Base-by-base conservation (phyloP, 64 coral and sea anemone genomes). In the Actinia equina region DNA sequence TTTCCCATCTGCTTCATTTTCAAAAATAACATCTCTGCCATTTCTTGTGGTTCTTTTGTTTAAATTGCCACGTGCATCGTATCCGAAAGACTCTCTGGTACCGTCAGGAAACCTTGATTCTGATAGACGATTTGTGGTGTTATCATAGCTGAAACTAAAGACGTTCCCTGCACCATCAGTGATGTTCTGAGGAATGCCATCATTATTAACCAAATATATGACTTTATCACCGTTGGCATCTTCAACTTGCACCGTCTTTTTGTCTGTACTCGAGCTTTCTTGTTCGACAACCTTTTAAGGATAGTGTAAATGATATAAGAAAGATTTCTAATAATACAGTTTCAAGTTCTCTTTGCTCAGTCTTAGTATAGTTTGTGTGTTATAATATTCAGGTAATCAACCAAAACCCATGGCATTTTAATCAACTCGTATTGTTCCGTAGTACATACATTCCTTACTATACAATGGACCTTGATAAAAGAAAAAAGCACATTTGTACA, bases 51-150 rank as follows among this genome's bases (percentile, higher is more conserved):
- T 71, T 71, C 69, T 7, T 71, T 71, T 71, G 25, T 13, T 30
- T 26, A 37, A 37, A 71, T 71, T 27, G 9, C 69, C 26, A 14
- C 10, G n/a, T 71, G 6, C 69, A 37, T 71, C 69, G 26, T 71
- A 71, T 26, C 25, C 19, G 26, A 71, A 71, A 27, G n/a, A 71
- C 67, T 89, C 93, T 16, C 9, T 86, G 18, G 44, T 86, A 7
- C 76, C 93, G 77, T 95, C 93, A 20, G 93, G 93, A 52, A 89
- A 91, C 45, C 82, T 91, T 60, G 89, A 91, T 43, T 70, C 83
- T 71, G 69, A 30, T 59, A 77, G 77, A 22, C 91, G 10, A 17
- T 46, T 64, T 10, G 23, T 54, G 14, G 87, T 63, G 64, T 86
- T 53, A 79, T 78, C 80, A 57, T 95, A 95, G 52, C 87, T 44